Base-by-base conservation (phyloP, 1,140 invertebrate genomes). In the Bombus polaris region DNA sequence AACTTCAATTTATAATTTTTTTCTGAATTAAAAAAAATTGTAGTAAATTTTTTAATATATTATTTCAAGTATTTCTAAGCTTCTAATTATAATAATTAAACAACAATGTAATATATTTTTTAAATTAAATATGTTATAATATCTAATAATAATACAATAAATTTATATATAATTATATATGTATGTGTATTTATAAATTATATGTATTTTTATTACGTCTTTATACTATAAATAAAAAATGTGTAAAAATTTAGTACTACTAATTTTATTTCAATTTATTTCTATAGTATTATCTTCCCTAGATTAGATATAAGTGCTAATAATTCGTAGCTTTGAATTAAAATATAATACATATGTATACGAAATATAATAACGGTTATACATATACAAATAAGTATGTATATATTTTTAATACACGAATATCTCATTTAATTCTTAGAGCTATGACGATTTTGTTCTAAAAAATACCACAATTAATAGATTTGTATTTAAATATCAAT, bases 401-500 rank as follows among this genome's bases (percentile, higher is more conserved):
- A 70, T 37, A 37, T 42, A 13, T 71, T 42, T 71, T 18, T 13
- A 71, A 42, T 71, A 42, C 39, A 15, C 47, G 47, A 22, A 53
- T 4, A 42, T 42, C 25, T 5, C 39, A 66, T 71, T 28, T 28
- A 71, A 13, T 71, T 70, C 12, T 28, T 42, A 71, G 10, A 1
- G 28, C 13, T 42, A 13, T 70, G 28, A 70, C 5, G 0, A 12
- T 39, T 39, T 12, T 28, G 5, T 39, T 28, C 1, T 74, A 35
- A 79, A 44, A 35, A 8, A 35, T 32, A 9, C 18, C 39, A 59
- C 32, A 37, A 39, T 32, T 68, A 57, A 71, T 35, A 25, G 22
- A 72, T 72, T 10, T 42, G 18, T 42, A 44, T 35, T 81, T 59
- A 72, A 81, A 39, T 13, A 42, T 47, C 47, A 81, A 81, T 81